phyloP scores from a whole-genome alignment of 2,888 invertebrate species.

The Callyntrura guangdongensis region DNA sequence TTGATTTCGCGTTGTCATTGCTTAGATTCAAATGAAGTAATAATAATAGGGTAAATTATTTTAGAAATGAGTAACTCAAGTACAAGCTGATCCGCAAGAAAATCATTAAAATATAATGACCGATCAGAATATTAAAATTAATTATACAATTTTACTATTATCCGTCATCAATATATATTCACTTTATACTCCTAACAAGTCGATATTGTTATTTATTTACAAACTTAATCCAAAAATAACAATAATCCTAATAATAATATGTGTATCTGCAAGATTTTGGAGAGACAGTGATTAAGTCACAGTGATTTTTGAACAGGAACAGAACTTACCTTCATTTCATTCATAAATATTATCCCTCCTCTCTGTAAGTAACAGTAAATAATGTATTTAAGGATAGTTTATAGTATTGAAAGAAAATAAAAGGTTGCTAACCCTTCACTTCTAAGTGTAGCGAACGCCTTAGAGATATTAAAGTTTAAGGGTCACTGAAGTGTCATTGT shows the following conservation, averaged over 20 bases:
- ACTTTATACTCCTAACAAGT: slow-evolving; percentile 37
- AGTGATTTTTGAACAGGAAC: slow-evolving; percentile 24
- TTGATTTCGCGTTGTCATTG: neutral
- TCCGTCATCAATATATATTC: neutral
- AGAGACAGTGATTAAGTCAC: neutral
- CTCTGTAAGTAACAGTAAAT: neutral
- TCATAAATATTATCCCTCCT: slow-evolving; percentile 30
- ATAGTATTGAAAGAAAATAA: neutral
- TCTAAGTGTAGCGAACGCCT: neutral
- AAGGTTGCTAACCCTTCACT: too few species aligned
- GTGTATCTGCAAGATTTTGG: neutral
- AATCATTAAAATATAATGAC: slow-evolving; percentile 9
- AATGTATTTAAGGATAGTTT: too few species aligned
- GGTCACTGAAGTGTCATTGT: too few species aligned
- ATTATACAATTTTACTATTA: too few species aligned
- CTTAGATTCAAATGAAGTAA: neutral
- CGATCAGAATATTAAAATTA: neutral
- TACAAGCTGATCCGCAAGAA: slow-evolving; percentile 57
- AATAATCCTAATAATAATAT: neutral
- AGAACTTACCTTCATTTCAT: slow-evolving; percentile 40
- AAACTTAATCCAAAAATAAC: neutral
- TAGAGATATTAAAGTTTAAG: too few species aligned
- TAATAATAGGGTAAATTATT: neutral
- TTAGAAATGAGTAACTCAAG: slow-evolving; percentile 60
- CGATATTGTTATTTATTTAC: neutral